phyloP scores from a whole-genome alignment of 2,113 vertebrate species.

The Meriones unguiculatus region DNA sequence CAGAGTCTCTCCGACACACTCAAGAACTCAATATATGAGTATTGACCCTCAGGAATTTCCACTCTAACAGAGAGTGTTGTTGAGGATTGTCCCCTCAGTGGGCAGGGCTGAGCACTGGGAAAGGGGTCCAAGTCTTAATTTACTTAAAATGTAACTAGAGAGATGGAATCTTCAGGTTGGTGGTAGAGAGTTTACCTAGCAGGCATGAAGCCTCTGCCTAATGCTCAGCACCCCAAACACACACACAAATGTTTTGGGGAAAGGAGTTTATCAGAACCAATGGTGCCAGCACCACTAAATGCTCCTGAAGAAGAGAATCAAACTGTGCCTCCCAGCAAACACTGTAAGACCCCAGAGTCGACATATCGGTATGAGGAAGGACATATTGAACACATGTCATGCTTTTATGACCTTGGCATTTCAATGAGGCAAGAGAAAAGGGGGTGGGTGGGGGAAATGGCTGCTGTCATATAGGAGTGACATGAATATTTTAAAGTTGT shows the following conservation, averaged over 20 bases:
- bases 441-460: neutral
- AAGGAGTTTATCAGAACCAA: neutral
- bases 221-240: neutral
- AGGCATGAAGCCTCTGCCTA: neutral
- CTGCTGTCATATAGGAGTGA: neutral
- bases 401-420: neutral
- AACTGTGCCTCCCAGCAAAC: neutral
- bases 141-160: neutral
- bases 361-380: neutral
- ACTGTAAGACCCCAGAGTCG: neutral
- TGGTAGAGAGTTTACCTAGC: neutral
- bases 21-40: no score
- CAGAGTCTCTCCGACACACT: neutral
- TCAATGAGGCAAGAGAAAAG: neutral
- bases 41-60: no score
- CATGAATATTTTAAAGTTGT: neutral
- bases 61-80: neutral
- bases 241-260: neutral
- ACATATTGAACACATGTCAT: neutral
- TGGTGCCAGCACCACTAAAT: neutral
- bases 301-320: neutral
- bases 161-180: neutral
- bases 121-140: neutral
- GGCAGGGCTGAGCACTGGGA: neutral
- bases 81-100: neutral